A percentile compares a stretch with the other conserved stretches of the same genome.
These are phyloP conservation scores for Stegostoma tigrinum DNA, from an alignment of 2,113 vertebrate genomes.

Conservation along the genomic window DNA sequence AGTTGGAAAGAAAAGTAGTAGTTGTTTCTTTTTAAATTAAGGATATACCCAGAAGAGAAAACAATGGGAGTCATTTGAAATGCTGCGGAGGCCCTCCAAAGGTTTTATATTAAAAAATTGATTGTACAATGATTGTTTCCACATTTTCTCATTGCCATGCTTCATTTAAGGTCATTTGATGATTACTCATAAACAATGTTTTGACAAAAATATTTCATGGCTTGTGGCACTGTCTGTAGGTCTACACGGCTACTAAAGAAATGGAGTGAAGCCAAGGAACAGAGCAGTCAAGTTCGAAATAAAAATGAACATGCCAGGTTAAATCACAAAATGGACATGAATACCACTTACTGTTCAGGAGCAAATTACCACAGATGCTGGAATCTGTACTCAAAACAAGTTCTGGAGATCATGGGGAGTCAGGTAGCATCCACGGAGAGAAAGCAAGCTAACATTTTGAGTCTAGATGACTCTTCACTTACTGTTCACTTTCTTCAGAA, in stretches of 20 bases:
- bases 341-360: background rate
- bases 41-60: too few relatives aligned
- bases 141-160: background rate
- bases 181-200: background rate
- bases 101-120: background rate
- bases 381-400: too few relatives aligned
- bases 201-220: background rate
- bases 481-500: background rate
- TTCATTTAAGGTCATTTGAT: background rate
- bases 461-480: background rate
- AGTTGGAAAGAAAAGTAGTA: background rate
- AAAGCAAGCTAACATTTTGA: too few relatives aligned
- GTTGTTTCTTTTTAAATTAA: background rate
- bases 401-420: too few relatives aligned
- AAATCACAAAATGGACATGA: background rate
- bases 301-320: background rate
- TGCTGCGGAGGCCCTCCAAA: background rate
- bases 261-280: background rate
- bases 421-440: too few relatives aligned
- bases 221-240: background rate
- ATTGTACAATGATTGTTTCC: background rate
- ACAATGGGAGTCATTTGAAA: background rate
- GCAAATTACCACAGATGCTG: too few relatives aligned
- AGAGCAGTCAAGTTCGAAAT: background rate
- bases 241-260: background rate